Evolutionary conservation across 2,113 vertebrate species (phyloP).

Genomic region (Diphyllodes magnificus): DNA sequence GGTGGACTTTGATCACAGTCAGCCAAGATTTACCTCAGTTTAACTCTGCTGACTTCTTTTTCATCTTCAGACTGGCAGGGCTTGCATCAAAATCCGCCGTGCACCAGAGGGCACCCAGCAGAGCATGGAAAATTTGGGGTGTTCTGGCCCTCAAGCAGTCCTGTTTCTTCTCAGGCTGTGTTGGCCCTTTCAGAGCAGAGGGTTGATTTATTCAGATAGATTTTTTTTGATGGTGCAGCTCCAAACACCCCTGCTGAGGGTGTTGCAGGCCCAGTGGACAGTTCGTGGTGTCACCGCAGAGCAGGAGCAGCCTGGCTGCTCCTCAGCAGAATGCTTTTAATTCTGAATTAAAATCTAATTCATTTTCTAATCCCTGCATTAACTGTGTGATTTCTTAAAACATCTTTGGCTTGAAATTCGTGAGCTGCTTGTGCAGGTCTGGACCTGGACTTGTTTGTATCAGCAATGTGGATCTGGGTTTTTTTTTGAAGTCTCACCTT

Average conservation of each 20-base stretch:
- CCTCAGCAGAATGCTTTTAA: not conserved
- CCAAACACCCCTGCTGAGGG: not conserved
- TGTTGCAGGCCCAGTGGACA: not conserved
- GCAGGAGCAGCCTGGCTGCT: not conserved
- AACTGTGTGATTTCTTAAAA: not conserved
- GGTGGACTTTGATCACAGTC: not conserved
- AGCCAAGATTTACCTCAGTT: not conserved
- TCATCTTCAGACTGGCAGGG: not conserved
- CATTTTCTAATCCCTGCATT: not conserved
- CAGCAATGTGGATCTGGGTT: not conserved
- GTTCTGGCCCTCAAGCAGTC: not conserved
- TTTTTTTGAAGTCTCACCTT: not conserved
- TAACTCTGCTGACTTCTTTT: not conserved
- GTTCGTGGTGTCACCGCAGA: not conserved
- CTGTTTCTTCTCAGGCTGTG: not conserved
- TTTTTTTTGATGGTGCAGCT: not conserved
- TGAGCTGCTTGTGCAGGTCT: not conserved
- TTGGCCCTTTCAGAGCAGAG: not conserved
- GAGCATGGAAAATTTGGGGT: not conserved
- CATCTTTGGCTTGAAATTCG: not conserved
- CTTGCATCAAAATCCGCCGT: not conserved
- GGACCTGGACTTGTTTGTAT: not conserved
- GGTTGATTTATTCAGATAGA: rapidly evolving
- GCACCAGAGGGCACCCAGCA: not conserved
- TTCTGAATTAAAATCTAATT: not conserved